A percentile compares a stretch with the other conserved stretches of the same genome.
phyloP scores from a whole-genome alignment of 2,888 invertebrate species.

The Oscheius sp. region DNA sequence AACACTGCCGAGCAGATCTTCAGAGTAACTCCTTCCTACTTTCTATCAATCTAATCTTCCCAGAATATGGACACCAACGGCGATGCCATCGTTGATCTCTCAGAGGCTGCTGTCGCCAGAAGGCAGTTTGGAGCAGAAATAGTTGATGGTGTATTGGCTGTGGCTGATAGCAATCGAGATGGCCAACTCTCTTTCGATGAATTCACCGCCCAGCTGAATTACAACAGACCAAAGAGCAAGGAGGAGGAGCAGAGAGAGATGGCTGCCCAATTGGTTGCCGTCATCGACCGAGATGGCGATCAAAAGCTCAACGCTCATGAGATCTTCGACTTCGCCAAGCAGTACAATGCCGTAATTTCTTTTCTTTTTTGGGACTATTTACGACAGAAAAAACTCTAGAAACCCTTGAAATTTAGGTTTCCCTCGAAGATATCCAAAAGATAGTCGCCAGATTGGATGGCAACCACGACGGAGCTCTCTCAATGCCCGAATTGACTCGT shows the following conservation, averaged over 20 bases:
- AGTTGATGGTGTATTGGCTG: conserved; percentile 59
- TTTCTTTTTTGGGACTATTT: neutral
- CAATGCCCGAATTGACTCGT: conserved; percentile 7
- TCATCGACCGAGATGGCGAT: conserved; percentile 62
- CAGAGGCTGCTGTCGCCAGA: conserved; percentile 35
- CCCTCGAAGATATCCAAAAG: conserved; percentile 1
- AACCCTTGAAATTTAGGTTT: neutral
- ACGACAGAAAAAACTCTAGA: too few species aligned
- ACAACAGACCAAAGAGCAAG: conserved; percentile 33
- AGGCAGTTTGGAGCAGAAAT: conserved; percentile 47
- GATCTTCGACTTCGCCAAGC: conserved; percentile 54
- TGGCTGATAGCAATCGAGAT: conserved; percentile 62
- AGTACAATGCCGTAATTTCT: conserved; percentile 21
- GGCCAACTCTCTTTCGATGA: conserved; percentile 56
- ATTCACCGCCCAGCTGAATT: conserved; percentile 49
- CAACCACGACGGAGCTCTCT: conserved; percentile 16
- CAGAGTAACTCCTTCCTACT: too few species aligned
- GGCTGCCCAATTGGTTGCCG: conserved; percentile 59
- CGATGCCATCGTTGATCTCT: conserved; percentile 50
- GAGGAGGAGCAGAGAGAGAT: conserved; percentile 54
- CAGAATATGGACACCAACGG: conserved; percentile 59
- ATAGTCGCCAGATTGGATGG: conserved; percentile 16
- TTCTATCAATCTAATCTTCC: neutral
- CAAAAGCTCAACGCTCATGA: conserved; percentile 53
- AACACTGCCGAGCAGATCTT: conserved; percentile 60